Base-by-base conservation (phyloP, 2,797 vertebrate species). In the Enteromius thamalakanensis region DNA sequence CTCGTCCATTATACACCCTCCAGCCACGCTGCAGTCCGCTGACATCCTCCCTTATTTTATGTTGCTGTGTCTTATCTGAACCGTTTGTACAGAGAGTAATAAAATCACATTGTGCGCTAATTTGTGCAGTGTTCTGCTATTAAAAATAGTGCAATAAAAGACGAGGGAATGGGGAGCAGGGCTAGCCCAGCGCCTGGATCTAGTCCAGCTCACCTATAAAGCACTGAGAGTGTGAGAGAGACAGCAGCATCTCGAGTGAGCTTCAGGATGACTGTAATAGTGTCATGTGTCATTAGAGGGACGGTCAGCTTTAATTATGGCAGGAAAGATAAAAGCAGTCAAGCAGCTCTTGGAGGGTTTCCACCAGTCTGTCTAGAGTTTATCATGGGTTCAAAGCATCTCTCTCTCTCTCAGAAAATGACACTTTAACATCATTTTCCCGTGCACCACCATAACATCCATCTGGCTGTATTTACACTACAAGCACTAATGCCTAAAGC, bases 261-360 rank as follows among this genome's bases (percentile, higher is more conserved):
- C 80, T 51, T 17, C 64, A 77, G 67, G 72, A 79, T 77, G 76
- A 77, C 79, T 82, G 82, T 84, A 85, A 87, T 69, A 83, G 85
- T 81, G 76, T 81, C 75, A 64, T 47, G 37, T 84, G 83, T 84
- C 83, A 85, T 85, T 83, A 85, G 74, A 67, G 76, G 84, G 80
- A 82, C 85, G 84, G 85, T 72, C 84, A 53, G 81, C 51, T 82
- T 84, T 87, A 88, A 81, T 87, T 80, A 82, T 23, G 3, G 58
- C 51, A 76, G 55, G 49, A 67, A 40, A 84, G 82, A 83, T 86
- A 84, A 84, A 84, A 58, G 79, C 83, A 77, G 74, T 72, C 68
- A 37, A 68, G 37, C 74, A 29, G 58, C 70, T 58, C 69, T 78
- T 80, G 70, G 10, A 88, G 72, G 55, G 62, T 70, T 53, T 58